These are phyloP conservation scores for Alitta virens DNA, from an alignment of 2,888 invertebrate species.

Conservation along the genomic window DNA sequence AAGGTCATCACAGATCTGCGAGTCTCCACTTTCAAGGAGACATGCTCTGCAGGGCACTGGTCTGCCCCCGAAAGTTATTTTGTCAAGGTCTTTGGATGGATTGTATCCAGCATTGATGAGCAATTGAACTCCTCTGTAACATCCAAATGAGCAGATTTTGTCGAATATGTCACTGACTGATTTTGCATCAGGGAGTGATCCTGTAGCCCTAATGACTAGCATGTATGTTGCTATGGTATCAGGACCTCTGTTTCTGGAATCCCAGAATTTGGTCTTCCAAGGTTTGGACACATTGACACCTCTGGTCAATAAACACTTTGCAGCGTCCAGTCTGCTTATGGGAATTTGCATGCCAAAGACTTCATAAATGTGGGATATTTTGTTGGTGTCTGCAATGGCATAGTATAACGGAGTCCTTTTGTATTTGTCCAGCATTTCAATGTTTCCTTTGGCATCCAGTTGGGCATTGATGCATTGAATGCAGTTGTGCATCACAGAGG, in stretches of 20 bases:
- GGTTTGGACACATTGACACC: neutral
- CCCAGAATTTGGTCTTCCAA: constrained; percentile 1
- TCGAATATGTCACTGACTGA: neutral
- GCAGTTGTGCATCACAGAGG: neutral
- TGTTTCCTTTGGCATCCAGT: neutral
- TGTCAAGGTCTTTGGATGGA: neutral
- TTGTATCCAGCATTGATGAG: neutral
- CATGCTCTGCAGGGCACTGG: too few species aligned
- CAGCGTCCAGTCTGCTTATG: neutral
- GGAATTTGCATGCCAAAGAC: neutral
- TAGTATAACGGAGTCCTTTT: neutral
- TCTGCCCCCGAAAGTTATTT: too few species aligned
- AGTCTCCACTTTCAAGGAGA: too few species aligned
- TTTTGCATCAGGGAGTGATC: neutral
- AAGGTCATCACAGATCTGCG: too few species aligned
- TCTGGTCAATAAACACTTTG: neutral
- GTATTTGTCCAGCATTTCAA: neutral
- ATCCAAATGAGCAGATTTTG: neutral
- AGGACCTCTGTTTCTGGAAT: neutral
- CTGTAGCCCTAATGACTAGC: neutral
- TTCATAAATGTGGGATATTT: neutral
- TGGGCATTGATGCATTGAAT: neutral
- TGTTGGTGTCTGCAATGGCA: neutral
- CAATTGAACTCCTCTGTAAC: neutral
- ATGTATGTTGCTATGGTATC: neutral